Base-by-base conservation (phyloP, 2,888 invertebrate genomes). In the Malacosoma neustria region DNA sequence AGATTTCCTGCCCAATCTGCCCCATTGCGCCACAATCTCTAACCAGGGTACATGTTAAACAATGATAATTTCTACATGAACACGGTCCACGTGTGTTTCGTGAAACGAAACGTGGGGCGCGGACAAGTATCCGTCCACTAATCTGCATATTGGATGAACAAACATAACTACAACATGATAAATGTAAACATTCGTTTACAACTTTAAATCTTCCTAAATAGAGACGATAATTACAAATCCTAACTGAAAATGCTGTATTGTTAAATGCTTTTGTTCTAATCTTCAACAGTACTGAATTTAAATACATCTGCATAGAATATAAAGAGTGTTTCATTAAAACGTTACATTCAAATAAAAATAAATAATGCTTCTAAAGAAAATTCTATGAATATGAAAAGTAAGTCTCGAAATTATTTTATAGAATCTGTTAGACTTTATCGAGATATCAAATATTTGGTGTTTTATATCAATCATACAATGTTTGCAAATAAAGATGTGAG, bases 401-500 rank as follows among this genome's bases (percentile, higher is more conserved):
- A n/a, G n/a, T n/a, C n/a, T n/a, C n/a, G n/a, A n/a, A n/a, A n/a
- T n/a, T n/a, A n/a, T n/a, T n/a, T n/a, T n/a, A n/a, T n/a, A n/a
- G n/a, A n/a, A n/a, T n/a, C n/a, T n/a, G n/a, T n/a, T n/a, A n/a
- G n/a, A n/a, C n/a, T n/a, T n/a, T n/a, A n/a, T n/a, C n/a, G n/a
- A n/a, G n/a, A n/a, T n/a, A n/a, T n/a, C n/a, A n/a, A n/a, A n/a
- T n/a, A n/a, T n/a, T n/a, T n/a, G n/a, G n/a, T n/a, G n/a, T n/a
- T 22, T 22, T 22, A 22, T 22, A 22, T 22, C 22, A 22, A 22
- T 54, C 51, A 49, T 49, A 69, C 60, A 75, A 73, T 73, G 72
- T 79, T 80, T 76, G 80, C 77, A 77, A 80, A 80, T 81, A 79
- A 70, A 77, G 71, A 72, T 55, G 58, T 70, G 54, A 66, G 64